Base-by-base conservation (phyloP, 92 coral and sea anemone species). In the Palythoa grandiflora region DNA sequence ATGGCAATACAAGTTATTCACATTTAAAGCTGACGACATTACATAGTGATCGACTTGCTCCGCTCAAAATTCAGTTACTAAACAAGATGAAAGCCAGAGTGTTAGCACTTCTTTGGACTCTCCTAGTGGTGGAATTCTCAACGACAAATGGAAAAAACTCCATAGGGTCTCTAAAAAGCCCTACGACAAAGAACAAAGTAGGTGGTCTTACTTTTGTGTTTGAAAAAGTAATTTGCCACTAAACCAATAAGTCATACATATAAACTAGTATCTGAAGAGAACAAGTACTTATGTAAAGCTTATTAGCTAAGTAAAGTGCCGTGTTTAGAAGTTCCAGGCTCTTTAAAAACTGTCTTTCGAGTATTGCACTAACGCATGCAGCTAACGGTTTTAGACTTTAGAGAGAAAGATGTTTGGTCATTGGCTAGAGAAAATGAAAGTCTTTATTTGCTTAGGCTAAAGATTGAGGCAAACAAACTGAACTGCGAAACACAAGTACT, bases 161-260 rank as follows among this genome's bases (percentile, higher is more conserved):
- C 59, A 19, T 12, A 9, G 86, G 86, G 37, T 61, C 52, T 79
- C 38, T 5, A 57, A 79, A 79, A 79, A 47, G 51, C 47, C 86
- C 3, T 60, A 50, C 75, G 86, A 48, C 60, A 10, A 81, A 66
- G 44, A 65, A 47, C 86, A 66, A 81, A 21, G 86, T 81, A 81
- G 86, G 86, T 81, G 75, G 86, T 78, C 83, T 28, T 37, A 37
- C 47, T 10, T 47, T 37, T 38, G 66, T n/a, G 72, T 40, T 79
- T 81, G 75, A 9, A 63, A 68, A 79, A 79, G 21, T 38, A 5
- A 21, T 79, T 79, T 38, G 35, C 37, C 14, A 13, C 50, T 55
- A 38, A 10, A 37, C 51, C 11, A 57, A 57, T 38, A 47, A 59
- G 7, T 38, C 63, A 79, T 9, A 36, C 35, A 16, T 37, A 39